phyloP scores from a whole-genome alignment of 2,888 invertebrate genomes.

The Cheilosia vernalis region DNA sequence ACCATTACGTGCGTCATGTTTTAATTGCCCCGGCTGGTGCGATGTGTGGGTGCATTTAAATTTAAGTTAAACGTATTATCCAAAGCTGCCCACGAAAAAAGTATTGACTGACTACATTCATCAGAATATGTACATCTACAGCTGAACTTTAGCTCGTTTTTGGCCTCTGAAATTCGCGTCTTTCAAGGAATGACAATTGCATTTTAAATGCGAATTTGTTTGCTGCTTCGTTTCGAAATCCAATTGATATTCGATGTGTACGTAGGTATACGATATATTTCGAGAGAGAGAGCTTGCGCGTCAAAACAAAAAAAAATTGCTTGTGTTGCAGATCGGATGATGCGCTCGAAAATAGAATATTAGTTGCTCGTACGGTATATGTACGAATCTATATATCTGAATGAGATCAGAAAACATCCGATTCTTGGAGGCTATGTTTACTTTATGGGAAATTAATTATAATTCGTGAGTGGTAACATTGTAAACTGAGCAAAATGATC shows the following conservation, averaged over 20 bases:
- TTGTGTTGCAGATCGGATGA: constrained; percentile 54
- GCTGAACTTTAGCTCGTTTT: constrained; percentile 9
- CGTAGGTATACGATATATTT: constrained; percentile 11
- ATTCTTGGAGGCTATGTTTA: background rate
- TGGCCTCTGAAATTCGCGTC: background rate
- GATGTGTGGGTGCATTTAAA: constrained; percentile 11
- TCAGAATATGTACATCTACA: background rate
- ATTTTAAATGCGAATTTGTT: constrained; percentile 7
- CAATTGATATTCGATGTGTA: constrained; percentile 10
- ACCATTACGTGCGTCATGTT: constrained; percentile 9
- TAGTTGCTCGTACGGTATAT: constrained; percentile 2
- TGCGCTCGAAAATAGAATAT: constrained; percentile 62
- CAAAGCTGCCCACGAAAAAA: background rate
- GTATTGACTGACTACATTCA: background rate
- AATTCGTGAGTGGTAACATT: too few relatives aligned
- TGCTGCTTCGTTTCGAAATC: background rate
- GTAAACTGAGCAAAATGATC: too few relatives aligned
- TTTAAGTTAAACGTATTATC: background rate
- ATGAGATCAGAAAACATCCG: constrained; percentile 7
- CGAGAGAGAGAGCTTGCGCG: constrained; percentile 2
- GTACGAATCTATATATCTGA: background rate
- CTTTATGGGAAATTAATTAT: background rate
- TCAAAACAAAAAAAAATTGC: constrained; percentile 8
- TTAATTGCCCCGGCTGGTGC: background rate
- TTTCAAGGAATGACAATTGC: constrained; percentile 17